phyloP scores from a whole-genome alignment of 2,888 invertebrate species.

The Leucozona laternaria region DNA sequence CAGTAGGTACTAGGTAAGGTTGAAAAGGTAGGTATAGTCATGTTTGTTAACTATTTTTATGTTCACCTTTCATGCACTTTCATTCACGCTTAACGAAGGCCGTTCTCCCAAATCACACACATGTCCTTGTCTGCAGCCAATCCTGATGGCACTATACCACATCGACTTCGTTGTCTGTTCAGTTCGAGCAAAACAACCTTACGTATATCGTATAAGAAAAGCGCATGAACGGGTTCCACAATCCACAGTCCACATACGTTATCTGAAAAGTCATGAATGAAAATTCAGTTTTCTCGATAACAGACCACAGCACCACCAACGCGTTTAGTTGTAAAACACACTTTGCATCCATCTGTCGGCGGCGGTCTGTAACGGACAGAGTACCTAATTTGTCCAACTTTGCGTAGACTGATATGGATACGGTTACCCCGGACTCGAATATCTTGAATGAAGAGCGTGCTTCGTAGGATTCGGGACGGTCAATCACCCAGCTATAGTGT shows the following conservation, averaged over 20 bases:
- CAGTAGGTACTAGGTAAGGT: not conserved
- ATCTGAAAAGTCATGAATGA: slow-evolving; percentile 62
- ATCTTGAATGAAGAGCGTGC: not conserved
- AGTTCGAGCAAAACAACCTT: not conserved
- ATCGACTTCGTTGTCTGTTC: not conserved
- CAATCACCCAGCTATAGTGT: not conserved
- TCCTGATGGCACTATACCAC: not conserved
- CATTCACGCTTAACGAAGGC: too few species aligned
- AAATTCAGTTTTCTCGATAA: slow-evolving; percentile 50
- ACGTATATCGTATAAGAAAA: slow-evolving; percentile 43
- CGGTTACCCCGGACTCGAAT: not conserved
- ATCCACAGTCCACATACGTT: slow-evolving; percentile 26
- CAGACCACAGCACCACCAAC: not conserved
- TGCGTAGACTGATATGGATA: not conserved
- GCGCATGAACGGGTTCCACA: slow-evolving; percentile 66
- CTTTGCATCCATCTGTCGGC: slow-evolving; percentile 10
- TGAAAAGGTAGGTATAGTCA: too few species aligned
- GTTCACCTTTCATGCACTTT: too few species aligned
- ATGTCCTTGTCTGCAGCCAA: not conserved
- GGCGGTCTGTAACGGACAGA: not conserved
- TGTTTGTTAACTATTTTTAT: too few species aligned
- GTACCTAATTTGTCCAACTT: not conserved
- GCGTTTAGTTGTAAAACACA: slow-evolving; percentile 40
- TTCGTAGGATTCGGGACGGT: not conserved
- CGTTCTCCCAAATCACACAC: not conserved